Percentiles rank a stretch among this genome's conserved stretches.
phyloP scores from a whole-genome alignment of 1,140 invertebrate species.

The Zaprionus kolodkinae region DNA sequence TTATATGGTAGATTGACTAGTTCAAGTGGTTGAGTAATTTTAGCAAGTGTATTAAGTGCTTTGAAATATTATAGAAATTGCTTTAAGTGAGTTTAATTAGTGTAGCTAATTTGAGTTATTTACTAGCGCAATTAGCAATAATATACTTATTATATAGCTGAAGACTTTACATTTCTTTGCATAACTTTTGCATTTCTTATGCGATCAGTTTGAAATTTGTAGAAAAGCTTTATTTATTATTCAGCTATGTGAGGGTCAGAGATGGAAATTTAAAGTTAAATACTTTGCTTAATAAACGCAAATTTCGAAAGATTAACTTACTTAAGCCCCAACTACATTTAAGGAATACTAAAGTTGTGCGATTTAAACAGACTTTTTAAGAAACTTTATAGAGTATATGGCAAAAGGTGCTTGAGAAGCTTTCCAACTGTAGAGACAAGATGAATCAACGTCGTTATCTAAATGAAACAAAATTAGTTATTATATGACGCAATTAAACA shows the following conservation, averaged over 20 bases:
- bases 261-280: no score
- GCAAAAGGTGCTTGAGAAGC: neutral
- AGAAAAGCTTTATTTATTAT: no score
- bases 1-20: no score
- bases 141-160: neutral
- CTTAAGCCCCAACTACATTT: no score
- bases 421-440: neutral
- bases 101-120: slow-evolving; percentile 41
- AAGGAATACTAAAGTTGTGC: no score
- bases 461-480: slow-evolving; percentile 68
- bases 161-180: neutral
- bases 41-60: neutral
- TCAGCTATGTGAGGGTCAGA: no score
- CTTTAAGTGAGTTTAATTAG: slow-evolving; percentile 8
- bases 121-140: slow-evolving; percentile 51
- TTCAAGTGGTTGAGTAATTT: neutral
- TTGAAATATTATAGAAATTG: slow-evolving; percentile 11
- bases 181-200: no score
- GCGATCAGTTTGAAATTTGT: no score
- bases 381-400: no score
- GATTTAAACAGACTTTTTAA: no score
- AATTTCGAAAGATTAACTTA: no score
- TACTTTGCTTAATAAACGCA: no score
- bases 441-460: slow-evolving; percentile 55
- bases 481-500: slow-evolving; percentile 72